Conservation (phyloP, 2,888 invertebrate genomes). For the Hydrotaea diabolus region DNA sequence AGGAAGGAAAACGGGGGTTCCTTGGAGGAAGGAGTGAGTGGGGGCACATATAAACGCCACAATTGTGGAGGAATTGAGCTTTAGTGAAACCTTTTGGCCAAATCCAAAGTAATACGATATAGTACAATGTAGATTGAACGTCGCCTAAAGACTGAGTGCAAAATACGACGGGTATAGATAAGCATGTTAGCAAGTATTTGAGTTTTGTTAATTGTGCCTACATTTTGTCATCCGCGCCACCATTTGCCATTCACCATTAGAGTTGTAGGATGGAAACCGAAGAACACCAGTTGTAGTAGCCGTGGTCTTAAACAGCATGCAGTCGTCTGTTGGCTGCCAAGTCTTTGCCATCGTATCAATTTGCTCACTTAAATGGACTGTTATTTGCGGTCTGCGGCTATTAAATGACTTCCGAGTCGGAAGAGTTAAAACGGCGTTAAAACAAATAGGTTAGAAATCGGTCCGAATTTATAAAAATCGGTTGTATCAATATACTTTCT, state of each 20-base stretch:
- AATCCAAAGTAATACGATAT: slow-evolving; percentile 27
- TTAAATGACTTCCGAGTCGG: not conserved
- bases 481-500: no score
- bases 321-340: not conserved
- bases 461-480: no score
- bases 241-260: slow-evolving; percentile 18
- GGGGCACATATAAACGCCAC: not conserved
- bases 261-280: not conserved
- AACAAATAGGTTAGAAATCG: no score
- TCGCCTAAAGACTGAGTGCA: slow-evolving; percentile 21
- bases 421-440: not conserved
- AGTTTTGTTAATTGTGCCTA: not conserved
- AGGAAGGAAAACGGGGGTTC: no score
- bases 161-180: not conserved
- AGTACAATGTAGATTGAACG: not conserved
- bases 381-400: not conserved
- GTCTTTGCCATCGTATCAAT: not conserved
- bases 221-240: no score
- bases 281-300: no score
- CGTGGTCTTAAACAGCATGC: no score
- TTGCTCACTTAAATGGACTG: not conserved
- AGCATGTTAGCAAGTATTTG: not conserved
- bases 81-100: slow-evolving; percentile 11
- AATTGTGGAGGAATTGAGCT: no score
- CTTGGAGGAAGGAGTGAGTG: no score